A percentile compares a stretch with the other conserved stretches of the same genome.
Evolutionary conservation across 1,140 invertebrate genomes (phyloP).

Genomic region (Eriocheir sinensis): DNA sequence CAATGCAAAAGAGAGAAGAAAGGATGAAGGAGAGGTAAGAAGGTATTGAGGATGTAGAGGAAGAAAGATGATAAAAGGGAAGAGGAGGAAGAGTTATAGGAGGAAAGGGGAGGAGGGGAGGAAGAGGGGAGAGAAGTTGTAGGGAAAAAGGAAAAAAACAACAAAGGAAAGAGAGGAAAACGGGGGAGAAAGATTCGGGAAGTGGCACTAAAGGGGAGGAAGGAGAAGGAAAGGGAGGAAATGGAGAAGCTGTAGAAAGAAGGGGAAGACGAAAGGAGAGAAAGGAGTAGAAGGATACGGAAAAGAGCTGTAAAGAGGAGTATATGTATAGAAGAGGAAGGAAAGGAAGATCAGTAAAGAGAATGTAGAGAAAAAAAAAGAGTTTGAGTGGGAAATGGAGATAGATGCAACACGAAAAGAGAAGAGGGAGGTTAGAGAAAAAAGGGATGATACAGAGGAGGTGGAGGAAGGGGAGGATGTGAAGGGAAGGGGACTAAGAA

Average conservation of each 20-base stretch:
- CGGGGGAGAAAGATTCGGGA: too few relatives aligned
- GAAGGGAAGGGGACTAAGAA: too few relatives aligned
- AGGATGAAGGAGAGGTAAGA: not conserved
- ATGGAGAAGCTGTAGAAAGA: not conserved
- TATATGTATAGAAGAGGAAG: too few relatives aligned
- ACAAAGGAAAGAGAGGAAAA: not conserved
- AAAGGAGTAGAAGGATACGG: not conserved
- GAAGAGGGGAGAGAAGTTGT: not conserved
- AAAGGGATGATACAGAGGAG: not conserved
- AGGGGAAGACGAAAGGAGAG: not conserved
- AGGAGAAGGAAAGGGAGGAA: not conserved
- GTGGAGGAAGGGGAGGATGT: too few relatives aligned
- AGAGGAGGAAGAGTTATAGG: not conserved
- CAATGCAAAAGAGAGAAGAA: not conserved
- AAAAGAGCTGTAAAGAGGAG: not conserved
- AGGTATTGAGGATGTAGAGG: not conserved
- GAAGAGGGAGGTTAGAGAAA: not conserved
- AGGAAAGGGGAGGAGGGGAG: not conserved
- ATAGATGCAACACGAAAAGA: too few relatives aligned
- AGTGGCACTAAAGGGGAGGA: not conserved
- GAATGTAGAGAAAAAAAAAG: not conserved
- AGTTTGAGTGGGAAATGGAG: not conserved
- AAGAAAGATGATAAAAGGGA: not conserved
- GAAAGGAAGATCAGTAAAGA: too few relatives aligned
- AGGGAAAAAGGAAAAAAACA: not conserved